Evolutionary conservation across 2,888 invertebrate species (phyloP).

Genomic region (Salticus scenicus): DNA sequence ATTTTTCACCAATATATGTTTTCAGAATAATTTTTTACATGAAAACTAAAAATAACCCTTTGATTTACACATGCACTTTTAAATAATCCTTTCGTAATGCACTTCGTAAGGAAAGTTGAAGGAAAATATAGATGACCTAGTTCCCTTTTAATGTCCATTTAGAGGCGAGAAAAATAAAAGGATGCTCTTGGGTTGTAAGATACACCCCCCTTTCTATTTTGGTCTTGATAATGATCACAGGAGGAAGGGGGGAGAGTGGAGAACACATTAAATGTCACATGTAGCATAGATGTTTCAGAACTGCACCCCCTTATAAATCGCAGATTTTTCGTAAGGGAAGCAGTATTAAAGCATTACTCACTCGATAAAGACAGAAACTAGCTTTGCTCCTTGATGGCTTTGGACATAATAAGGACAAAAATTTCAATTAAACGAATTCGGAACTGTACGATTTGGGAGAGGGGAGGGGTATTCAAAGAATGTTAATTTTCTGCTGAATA

Average conservation of each 20-base stretch:
- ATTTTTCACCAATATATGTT: too few relatives aligned
- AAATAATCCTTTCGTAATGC: constrained; percentile 53
- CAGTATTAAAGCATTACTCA: constrained; percentile 60
- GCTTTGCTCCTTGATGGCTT: background rate
- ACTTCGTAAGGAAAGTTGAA: constrained; percentile 13
- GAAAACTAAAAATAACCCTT: background rate
- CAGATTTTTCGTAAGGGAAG: background rate
- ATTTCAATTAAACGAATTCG: background rate
- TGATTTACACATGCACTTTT: constrained; percentile 40
- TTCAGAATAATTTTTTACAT: background rate
- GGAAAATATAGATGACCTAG: constrained; percentile 26
- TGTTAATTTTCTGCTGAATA: background rate
- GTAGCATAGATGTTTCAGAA: constrained; percentile 34
- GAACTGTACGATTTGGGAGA: background rate
- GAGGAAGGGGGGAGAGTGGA: constrained; percentile 20
- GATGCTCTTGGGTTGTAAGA: constrained; percentile 1
- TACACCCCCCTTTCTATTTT: background rate
- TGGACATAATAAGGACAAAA: background rate
- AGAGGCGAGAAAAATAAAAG: constrained; percentile 25
- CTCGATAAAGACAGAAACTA: background rate
- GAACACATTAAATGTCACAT: constrained; percentile 40
- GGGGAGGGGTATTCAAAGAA: background rate
- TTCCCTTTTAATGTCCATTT: constrained; percentile 59
- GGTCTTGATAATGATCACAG: constrained; percentile 49
- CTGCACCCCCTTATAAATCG: constrained; percentile 35